Conservation (phyloP, 2,113 vertebrate genomes). For the Dendropsophus ebraccatus region DNA sequence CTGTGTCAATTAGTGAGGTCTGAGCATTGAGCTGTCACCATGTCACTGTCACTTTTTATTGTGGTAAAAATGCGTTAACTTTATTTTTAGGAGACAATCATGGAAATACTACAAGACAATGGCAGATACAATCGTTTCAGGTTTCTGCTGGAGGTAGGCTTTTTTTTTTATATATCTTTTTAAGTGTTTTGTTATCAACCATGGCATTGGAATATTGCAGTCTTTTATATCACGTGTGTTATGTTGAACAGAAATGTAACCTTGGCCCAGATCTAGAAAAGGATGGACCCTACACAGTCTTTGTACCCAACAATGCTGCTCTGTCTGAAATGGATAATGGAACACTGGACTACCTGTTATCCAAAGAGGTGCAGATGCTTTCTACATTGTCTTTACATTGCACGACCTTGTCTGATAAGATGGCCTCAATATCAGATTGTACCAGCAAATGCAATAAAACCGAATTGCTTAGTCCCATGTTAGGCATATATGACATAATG, state of each 20-base stretch:
- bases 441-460: background rate
- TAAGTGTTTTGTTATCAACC: background rate
- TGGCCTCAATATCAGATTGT: background rate
- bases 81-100: slow-evolving; percentile 80
- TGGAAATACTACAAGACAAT: slow-evolving; percentile 80
- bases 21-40: too few species aligned
- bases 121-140: slow-evolving; percentile 80
- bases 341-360: slow-evolving; percentile 78
- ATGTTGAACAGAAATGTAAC: slow-evolving; percentile 73
- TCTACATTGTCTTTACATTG: background rate
- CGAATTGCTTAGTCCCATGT: too few species aligned
- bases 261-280: slow-evolving; percentile 74
- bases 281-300: slow-evolving; percentile 79
- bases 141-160: slow-evolving; percentile 84
- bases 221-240: background rate
- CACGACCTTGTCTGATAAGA: background rate
- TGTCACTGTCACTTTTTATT: background rate
- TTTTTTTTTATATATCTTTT: background rate
- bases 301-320: slow-evolving; percentile 82
- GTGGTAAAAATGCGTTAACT: background rate
- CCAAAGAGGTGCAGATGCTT: slow-evolving; percentile 75
- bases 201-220: background rate
- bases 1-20: too few species aligned
- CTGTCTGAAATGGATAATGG: slow-evolving; percentile 73
- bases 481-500: too few species aligned